Conservation (phyloP, 2,888 invertebrate genomes). For the Drosophila meridiana region DNA sequence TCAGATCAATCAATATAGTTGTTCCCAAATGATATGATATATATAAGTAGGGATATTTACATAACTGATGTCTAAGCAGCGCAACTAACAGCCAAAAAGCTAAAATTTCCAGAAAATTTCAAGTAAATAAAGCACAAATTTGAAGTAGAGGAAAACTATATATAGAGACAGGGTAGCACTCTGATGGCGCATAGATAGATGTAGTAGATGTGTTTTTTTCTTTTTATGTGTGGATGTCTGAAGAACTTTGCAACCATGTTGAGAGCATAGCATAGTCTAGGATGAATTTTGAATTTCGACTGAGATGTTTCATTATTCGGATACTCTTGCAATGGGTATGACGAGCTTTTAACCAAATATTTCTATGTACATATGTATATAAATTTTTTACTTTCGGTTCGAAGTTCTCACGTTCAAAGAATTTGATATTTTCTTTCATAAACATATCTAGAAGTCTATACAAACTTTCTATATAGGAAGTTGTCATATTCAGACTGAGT, state of each 20-base stretch:
- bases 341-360: not conserved
- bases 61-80: slow-evolving; percentile 26
- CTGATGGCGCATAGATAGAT: slow-evolving; percentile 2
- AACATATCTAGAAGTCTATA: not conserved
- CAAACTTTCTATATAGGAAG: not conserved
- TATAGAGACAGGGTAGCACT: not conserved
- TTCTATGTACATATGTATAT: no score
- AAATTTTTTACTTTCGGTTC: no score
- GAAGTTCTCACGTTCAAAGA: no score
- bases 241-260: slow-evolving; percentile 6
- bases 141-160: not conserved
- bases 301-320: not conserved
- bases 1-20: not conserved
- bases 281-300: slow-evolving; percentile 1
- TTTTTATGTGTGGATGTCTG: not conserved
- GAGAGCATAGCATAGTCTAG: slow-evolving; percentile 1
- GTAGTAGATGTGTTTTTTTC: not conserved
- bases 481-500: not conserved
- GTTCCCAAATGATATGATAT: slow-evolving; percentile 4
- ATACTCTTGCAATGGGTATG: slow-evolving; percentile 1
- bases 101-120: not conserved
- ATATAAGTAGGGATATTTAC: slow-evolving; percentile 1
- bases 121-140: slow-evolving; percentile 18
- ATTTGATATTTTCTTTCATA: not conserved
- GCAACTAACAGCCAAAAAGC: slow-evolving; percentile 6